Conservation (phyloP, 2,888 invertebrate species). For the Cataglyphis rosenhaueri region DNA sequence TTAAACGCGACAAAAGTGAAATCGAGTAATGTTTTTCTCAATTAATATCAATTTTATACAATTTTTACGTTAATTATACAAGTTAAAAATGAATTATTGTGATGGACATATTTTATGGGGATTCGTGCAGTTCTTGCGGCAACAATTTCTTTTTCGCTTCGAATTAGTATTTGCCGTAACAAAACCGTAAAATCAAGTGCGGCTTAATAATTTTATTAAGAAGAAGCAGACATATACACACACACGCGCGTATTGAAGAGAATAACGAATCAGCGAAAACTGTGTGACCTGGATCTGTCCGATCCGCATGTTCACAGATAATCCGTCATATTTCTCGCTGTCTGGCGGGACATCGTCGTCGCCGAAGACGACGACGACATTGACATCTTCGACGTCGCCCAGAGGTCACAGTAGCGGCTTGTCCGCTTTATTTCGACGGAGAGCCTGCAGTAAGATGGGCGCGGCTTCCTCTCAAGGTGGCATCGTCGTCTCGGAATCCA, state of each 20-base stretch:
- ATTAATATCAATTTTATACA: neutral
- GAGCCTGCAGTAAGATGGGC: slow-evolving; percentile 75
- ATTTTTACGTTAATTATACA: neutral
- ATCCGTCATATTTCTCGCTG: slow-evolving; percentile 92
- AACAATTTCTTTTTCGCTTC: neutral
- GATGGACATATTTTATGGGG: neutral
- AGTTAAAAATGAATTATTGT: neutral
- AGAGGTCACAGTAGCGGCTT: slow-evolving; percentile 72
- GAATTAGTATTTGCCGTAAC: neutral
- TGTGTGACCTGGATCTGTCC: slow-evolving; percentile 11
- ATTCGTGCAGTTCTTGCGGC: neutral
- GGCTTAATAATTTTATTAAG: neutral
- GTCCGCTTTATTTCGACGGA: slow-evolving; percentile 77
- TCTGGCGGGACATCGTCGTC: slow-evolving; percentile 81
- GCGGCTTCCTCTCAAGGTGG: slow-evolving; percentile 75
- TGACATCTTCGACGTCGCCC: slow-evolving; percentile 59
- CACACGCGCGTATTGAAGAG: neutral
- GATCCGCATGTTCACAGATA: slow-evolving; percentile 88
- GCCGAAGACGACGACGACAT: slow-evolving; percentile 60
- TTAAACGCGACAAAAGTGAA: too few species aligned
- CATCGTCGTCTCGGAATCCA: slow-evolving; percentile 71
- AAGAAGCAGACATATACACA: neutral
- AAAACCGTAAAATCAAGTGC: neutral
- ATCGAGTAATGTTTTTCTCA: too few species aligned
- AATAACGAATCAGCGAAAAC: neutral